Evolutionary conservation across 2,113 vertebrate species (phyloP), one percentile per base, ranked within the genome.

Genomic region (Chlorocebus sabaeus): DNA sequence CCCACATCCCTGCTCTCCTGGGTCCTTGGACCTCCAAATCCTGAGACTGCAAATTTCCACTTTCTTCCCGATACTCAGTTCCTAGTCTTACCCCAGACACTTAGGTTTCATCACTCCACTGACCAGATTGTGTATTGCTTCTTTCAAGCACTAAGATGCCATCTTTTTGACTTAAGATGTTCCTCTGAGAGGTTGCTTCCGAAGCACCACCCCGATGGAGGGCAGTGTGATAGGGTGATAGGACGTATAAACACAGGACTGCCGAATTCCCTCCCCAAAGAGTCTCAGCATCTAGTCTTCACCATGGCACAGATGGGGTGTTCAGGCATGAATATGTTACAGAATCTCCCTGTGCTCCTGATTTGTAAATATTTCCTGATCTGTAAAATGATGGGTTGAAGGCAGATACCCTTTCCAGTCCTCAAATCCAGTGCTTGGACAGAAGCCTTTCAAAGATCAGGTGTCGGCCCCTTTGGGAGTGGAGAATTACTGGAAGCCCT

Each of bases 391-490:
- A 48, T 80, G 11, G 20, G 48, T 72, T 75, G 59, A 75, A 76
- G 40, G 48, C 25, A 11, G 45, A 38, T 27, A 2, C 18, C 55
- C 3, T 27, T 89, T n/a, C 10, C 35, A n/a, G 67, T 43, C 61
- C 93, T 83, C 79, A 64, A n/a, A 64, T 40, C 59, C 59, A 72
- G 10, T 7, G n/a, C 80, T 43, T 81, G 68, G 88, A n/a, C 68
- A 48, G 89, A 91, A 68, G 76, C 45, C 89, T 85, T 91, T 50
- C 27, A 10, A 22, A 93, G 87, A 95, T 95, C 83, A 68, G 30
- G 30, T 93, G 86, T 87, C 50, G 0, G 64, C 57, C 93, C 18
- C 64, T 92, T 25, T 57, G 88, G 89, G 87, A 93, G 84, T n/a
- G 2, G 32, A 93, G 86, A 87, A 50, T 89, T 96, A 83, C 94